A percentile compares a stretch with the other conserved stretches of the same genome.
Conservation (phyloP, 1,140 invertebrate genomes). For the Conopomorpha cramerella region DNA sequence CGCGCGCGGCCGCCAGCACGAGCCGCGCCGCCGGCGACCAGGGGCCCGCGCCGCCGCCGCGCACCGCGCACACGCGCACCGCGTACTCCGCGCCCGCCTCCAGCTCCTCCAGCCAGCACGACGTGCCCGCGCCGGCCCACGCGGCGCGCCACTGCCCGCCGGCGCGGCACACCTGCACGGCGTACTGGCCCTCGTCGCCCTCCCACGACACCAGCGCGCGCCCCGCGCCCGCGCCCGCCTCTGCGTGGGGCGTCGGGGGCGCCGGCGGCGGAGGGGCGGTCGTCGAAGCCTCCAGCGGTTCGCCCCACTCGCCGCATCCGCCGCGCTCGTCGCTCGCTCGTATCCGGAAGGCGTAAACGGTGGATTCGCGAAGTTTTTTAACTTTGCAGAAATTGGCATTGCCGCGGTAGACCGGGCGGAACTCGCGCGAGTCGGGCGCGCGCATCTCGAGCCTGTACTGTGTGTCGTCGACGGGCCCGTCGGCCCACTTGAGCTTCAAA, state of each 20-base stretch:
- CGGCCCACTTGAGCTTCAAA: slow-evolving; percentile 85
- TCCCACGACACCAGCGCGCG: slow-evolving; percentile 62
- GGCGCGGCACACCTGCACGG: slow-evolving; percentile 66
- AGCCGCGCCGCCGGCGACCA: slow-evolving; percentile 67
- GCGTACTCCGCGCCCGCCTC: slow-evolving; percentile 72
- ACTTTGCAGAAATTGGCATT: slow-evolving; percentile 77
- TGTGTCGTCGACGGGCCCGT: slow-evolving; percentile 70
- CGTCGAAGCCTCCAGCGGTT: slow-evolving; percentile 71
- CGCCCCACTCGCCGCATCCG: slow-evolving; percentile 78
- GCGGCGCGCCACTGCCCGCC: slow-evolving; percentile 54
- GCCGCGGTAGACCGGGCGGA: slow-evolving; percentile 79
- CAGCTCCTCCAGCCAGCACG: slow-evolving; percentile 68
- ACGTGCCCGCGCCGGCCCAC: slow-evolving; percentile 71
- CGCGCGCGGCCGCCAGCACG: slow-evolving; percentile 8
- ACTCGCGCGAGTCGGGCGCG: slow-evolving; percentile 66
- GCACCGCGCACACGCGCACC: slow-evolving; percentile 74
- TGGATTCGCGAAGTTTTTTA: slow-evolving; percentile 78
- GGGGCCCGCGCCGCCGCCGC: slow-evolving; percentile 68
- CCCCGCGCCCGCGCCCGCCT: slow-evolving; percentile 45
- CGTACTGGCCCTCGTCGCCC: slow-evolving; percentile 60
- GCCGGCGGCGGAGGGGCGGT: slow-evolving; percentile 76
- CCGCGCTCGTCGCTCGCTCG: slow-evolving; percentile 79
- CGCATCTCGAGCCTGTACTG: slow-evolving; percentile 83
- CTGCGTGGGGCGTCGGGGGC: slow-evolving; percentile 69
- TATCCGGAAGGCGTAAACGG: slow-evolving; percentile 80